phyloP scores from a whole-genome alignment of 2,797 vertebrate species.

The Xiphorhynchus erythropygius region DNA sequence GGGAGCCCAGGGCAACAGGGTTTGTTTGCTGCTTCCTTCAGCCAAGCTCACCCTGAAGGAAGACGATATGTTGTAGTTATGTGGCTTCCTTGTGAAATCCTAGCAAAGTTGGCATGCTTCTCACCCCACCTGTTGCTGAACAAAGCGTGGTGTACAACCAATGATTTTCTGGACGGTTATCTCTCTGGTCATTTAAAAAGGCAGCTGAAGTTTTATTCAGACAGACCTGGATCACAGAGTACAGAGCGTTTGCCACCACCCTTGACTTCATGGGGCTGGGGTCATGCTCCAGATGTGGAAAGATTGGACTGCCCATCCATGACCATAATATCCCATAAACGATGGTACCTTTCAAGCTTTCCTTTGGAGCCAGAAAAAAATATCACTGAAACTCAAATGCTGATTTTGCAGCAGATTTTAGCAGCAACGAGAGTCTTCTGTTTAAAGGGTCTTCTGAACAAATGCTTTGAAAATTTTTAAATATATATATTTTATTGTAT shows the following conservation, averaged over 20 bases:
- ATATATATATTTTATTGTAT: slow-evolving; percentile 25
- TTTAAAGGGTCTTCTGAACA: neutral
- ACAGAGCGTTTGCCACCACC: fast-evolving
- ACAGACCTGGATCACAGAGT: fast-evolving
- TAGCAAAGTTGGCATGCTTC: neutral
- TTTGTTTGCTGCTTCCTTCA: fast-evolving
- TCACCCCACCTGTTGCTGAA: neutral
- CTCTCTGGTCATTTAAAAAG: neutral
- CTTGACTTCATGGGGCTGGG: neutral
- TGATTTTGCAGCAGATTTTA: neutral
- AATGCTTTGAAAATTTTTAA: slow-evolving; percentile 3
- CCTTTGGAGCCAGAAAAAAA: neutral
- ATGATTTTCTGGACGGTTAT: neutral
- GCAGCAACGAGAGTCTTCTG: neutral
- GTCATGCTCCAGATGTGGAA: fast-evolving
- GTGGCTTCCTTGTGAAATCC: neutral
- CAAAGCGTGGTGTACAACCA: fast-evolving
- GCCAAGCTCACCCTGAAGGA: neutral
- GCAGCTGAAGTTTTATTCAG: neutral
- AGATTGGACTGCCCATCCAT: neutral
- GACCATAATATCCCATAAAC: neutral
- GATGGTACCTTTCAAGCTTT: neutral
- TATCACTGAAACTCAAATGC: neutral
- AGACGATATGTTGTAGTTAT: fast-evolving
- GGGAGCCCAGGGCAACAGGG: fast-evolving